phyloP scores from a whole-genome alignment of 2,888 invertebrate species.

The Mythimna loreyi region DNA sequence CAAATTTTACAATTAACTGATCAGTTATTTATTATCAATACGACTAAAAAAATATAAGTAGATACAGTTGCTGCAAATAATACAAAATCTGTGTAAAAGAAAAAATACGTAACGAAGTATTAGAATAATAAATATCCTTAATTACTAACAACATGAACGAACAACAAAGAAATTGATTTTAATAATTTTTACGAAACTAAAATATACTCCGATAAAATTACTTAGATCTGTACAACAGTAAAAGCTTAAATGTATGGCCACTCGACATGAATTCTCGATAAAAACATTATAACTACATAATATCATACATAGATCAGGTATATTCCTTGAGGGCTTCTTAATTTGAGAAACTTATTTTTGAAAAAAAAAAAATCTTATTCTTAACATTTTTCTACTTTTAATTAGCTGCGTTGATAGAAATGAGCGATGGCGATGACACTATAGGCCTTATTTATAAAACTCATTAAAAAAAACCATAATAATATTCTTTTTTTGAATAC shows the following conservation, averaged over 20 bases:
- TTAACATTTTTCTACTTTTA: neutral
- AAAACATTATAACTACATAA: slow-evolving; percentile 31
- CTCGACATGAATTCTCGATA: slow-evolving; percentile 53
- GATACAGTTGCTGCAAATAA: slow-evolving; percentile 12
- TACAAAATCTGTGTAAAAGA: slow-evolving; percentile 31
- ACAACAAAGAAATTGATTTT: slow-evolving; percentile 2
- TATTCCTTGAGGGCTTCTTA: slow-evolving; percentile 5
- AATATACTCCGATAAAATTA: slow-evolving; percentile 49
- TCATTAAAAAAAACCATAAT: too few species aligned
- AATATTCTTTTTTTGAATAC: too few species aligned
- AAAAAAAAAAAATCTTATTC: neutral
- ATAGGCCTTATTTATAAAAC: too few species aligned
- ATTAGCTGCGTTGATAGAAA: slow-evolving; percentile 9
- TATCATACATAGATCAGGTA: slow-evolving; percentile 28
- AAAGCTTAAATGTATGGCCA: slow-evolving; percentile 65
- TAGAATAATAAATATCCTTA: slow-evolving; percentile 22
- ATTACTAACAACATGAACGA: slow-evolving; percentile 21
- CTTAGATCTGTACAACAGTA: slow-evolving; percentile 62
- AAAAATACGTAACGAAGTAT: slow-evolving; percentile 6
- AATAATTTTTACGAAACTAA: slow-evolving; percentile 31
- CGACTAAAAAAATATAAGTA: neutral
- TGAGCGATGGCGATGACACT: slow-evolving; percentile 6
- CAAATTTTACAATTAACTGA: slow-evolving; percentile 11
- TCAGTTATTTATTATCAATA: neutral
- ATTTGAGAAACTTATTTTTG: slow-evolving; percentile 21